These are phyloP conservation scores for Theropithecus gelada DNA, from an alignment of 2,113 vertebrate genomes.

Conservation along the genomic window DNA sequence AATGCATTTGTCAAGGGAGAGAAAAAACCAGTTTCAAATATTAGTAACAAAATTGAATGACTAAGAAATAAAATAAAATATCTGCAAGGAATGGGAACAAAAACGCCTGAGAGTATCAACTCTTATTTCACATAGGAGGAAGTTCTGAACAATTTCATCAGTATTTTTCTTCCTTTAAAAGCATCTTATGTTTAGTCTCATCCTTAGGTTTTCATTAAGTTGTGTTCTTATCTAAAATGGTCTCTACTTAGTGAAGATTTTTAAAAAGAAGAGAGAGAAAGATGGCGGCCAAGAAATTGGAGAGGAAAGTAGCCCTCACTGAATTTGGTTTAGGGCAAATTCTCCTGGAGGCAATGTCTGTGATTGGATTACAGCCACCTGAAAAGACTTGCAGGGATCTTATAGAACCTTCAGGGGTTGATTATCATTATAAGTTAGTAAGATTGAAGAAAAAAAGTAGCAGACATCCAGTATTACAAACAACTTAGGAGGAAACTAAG, in stretches of 20 bases:
- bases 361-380: neutral
- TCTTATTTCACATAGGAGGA: conserved; percentile 36
- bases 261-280: neutral
- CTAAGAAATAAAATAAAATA: neutral
- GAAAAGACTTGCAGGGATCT: neutral
- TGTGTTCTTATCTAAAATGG: conserved; percentile 22
- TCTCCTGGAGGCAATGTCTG: neutral
- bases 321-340: neutral
- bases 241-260: neutral
- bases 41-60: neutral
- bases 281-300: neutral
- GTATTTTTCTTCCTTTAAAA: conserved; percentile 33
- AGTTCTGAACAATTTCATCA: conserved; percentile 14
- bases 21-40: neutral
- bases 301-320: neutral
- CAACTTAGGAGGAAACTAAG: neutral
- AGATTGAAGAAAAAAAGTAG: neutral
- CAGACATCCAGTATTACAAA: neutral
- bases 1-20: neutral
- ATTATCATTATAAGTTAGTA: neutral
- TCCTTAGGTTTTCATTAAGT: neutral
- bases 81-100: neutral
- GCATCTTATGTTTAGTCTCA: neutral
- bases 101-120: conserved; percentile 31
- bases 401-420: neutral